Conservation (phyloP, 2,888 invertebrate genomes). For the Orchestes rusci region DNA sequence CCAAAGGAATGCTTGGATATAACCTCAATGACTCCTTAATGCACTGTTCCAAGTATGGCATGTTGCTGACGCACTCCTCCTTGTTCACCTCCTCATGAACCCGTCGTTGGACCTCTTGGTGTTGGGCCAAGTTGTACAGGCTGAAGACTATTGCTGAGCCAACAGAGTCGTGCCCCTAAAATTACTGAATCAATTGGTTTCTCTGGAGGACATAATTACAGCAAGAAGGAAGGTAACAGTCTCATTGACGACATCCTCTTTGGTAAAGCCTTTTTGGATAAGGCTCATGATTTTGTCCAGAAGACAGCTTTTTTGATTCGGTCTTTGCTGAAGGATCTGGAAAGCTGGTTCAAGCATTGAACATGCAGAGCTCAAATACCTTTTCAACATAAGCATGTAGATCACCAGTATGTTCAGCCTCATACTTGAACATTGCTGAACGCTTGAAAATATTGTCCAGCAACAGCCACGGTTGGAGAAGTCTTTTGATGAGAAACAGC, state of each 20-base stretch:
- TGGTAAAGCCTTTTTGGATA: conserved; percentile 44
- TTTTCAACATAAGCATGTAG: conserved; percentile 45
- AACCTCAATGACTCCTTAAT: conserved; percentile 61
- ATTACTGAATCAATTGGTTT: conserved; percentile 8
- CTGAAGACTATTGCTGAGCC: conserved; percentile 51
- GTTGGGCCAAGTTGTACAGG: conserved; percentile 50
- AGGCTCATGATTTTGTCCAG: no score
- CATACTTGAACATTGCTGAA: conserved; percentile 47
- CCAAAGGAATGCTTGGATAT: conserved; percentile 61
- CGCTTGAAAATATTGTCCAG: conserved; percentile 49
- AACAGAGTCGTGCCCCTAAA: conserved; percentile 55
- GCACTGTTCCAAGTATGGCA: conserved; percentile 62
- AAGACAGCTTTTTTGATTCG: no score
- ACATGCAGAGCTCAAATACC: conserved; percentile 33
- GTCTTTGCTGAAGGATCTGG: conserved; percentile 29
- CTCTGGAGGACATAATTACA: conserved; percentile 38
- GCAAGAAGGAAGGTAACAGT: conserved; percentile 58
- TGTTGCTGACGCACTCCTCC: conserved; percentile 51
- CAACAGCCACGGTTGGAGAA: conserved; percentile 52
- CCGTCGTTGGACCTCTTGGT: conserved; percentile 47
- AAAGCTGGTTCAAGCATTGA: no score
- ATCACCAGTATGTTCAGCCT: conserved; percentile 47
- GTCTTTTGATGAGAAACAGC: conserved; percentile 46
- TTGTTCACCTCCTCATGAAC: conserved; percentile 46
- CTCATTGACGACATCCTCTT: conserved; percentile 54